These are phyloP conservation scores for Hirtodrosophila cameraria DNA, from an alignment of 2,888 invertebrate genomes.

Conservation along the genomic window DNA sequence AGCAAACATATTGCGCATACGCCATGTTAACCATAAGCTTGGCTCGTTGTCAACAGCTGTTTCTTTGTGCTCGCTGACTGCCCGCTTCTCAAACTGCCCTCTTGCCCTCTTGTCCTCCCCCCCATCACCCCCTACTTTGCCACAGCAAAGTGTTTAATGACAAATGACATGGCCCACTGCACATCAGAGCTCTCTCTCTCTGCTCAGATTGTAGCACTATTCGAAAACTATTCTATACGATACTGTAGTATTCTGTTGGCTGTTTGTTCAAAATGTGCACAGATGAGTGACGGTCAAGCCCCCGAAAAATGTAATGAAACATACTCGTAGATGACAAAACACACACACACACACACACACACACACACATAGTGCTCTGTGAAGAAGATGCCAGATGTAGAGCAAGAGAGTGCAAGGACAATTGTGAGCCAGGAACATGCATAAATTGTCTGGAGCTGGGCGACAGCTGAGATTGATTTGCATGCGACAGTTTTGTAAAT, in stretches of 20 bases:
- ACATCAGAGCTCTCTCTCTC: constrained; percentile 27
- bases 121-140: too few relatives aligned
- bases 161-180: constrained; percentile 74
- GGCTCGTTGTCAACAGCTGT: constrained; percentile 76
- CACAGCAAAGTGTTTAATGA: constrained; percentile 71
- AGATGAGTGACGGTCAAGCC: constrained; percentile 42
- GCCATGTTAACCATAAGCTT: constrained; percentile 79
- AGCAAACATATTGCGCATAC: constrained; percentile 78
- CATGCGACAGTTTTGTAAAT: constrained; percentile 73
- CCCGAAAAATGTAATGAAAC: constrained; percentile 72
- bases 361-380: too few relatives aligned
- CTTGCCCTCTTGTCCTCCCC: constrained; percentile 8
- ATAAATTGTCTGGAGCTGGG: constrained; percentile 68
- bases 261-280: constrained; percentile 34
- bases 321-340: constrained; percentile 42
- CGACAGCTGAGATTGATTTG: constrained; percentile 77
- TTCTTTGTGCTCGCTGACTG: constrained; percentile 47
- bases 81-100: neutral
- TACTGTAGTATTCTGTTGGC: neutral
- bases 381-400: constrained; percentile 23
- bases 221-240: constrained; percentile 13
- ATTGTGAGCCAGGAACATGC: constrained; percentile 53
- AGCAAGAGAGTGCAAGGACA: constrained; percentile 33
- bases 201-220: constrained; percentile 8
- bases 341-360: too few relatives aligned